A percentile compares a stretch with the other conserved stretches of the same genome.
Evolutionary conservation across 2,797 vertebrate species (phyloP).

Genomic region (Hippoglossus hippoglossus): DNA sequence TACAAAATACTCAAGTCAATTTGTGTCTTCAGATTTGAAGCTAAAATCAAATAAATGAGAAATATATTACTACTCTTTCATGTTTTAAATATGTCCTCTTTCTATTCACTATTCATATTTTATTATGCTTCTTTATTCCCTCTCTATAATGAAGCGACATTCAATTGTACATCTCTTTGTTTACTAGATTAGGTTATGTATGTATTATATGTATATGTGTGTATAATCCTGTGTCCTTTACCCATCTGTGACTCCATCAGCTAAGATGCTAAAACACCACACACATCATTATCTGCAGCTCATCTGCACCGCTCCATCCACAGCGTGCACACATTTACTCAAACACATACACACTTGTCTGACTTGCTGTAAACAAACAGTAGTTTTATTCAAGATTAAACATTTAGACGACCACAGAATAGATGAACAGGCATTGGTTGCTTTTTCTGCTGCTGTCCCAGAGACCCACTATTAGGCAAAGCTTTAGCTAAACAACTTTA

Average conservation of each 20-base stretch:
- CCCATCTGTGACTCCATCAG: slow-evolving; percentile 36
- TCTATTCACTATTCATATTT: no score
- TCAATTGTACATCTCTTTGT: not conserved
- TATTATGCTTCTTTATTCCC: not conserved
- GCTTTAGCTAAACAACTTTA: slow-evolving; percentile 58
- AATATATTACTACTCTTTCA: not conserved
- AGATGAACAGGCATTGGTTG: slow-evolving; percentile 82
- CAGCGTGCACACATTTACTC: slow-evolving; percentile 14
- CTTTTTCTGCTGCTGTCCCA: slow-evolving; percentile 71
- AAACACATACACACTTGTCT: slow-evolving; percentile 52
- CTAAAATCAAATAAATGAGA: not conserved
- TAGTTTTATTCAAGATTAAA: slow-evolving; percentile 82
- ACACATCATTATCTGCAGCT: slow-evolving; percentile 17
- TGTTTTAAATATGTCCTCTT: not conserved
- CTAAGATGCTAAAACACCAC: slow-evolving; percentile 15
- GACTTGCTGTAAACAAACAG: slow-evolving; percentile 78
- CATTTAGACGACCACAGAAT: slow-evolving; percentile 82
- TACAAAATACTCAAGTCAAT: not conserved
- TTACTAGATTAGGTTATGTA: not conserved
- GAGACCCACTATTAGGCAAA: slow-evolving; percentile 69
- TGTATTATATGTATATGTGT: not conserved
- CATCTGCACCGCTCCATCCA: not conserved
- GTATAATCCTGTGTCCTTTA: not conserved
- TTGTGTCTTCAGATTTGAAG: not conserved
- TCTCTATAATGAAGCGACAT: not conserved